Base-by-base conservation (phyloP, 2,797 vertebrate species). In the Chloroceryle inda region DNA sequence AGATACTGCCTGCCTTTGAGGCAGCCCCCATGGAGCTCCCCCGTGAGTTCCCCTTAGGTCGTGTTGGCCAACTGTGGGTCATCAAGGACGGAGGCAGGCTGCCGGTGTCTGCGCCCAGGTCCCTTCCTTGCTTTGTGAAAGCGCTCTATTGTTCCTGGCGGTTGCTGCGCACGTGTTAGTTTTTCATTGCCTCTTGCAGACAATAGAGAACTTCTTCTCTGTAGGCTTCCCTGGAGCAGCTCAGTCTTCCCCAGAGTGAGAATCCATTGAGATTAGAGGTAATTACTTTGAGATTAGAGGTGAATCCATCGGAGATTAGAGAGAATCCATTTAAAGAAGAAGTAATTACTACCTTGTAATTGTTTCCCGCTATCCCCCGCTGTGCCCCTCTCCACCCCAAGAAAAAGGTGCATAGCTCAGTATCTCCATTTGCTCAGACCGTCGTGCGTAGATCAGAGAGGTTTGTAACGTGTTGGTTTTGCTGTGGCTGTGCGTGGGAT, bases 201-300 rank as follows among this genome's bases (percentile, higher is more conserved):
- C 91, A 96, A 96, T 96, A 52, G 94, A 78, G 45, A 72, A 45
- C 47, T 91, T 24, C 85, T 92, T 13, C 69, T 95, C 74, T 56
- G 44, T 37, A 50, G 88, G 81, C 91, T 96, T 90, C 91, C 86
- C 88, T 4, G 40, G 92, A 89, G 95, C 94, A 40, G 56, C 40
- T 3, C 66, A 6, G 0, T 63, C 5, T 58, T 73, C 95, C 96
- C 93, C 56, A 71, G 95, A 93, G 95, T 73, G 17, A 64, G 77
- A 91, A 91, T 92, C 95, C 92, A 2, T 47, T 38, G 96, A 89
- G 96, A 95, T 96, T 96, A 92, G 77, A 91, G 92, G 72, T 97
- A 96, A 97, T 97, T 97, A 97, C 96, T 96, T 97, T 93, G 96
- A 96, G 96, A 96, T 97, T 97, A 96, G 94, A 97, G 92, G 84